Evolutionary conservation across 1,140 invertebrate species (phyloP), one percentile per base, ranked within the genome.

Genomic region (Aphaenogaster rudis): DNA sequence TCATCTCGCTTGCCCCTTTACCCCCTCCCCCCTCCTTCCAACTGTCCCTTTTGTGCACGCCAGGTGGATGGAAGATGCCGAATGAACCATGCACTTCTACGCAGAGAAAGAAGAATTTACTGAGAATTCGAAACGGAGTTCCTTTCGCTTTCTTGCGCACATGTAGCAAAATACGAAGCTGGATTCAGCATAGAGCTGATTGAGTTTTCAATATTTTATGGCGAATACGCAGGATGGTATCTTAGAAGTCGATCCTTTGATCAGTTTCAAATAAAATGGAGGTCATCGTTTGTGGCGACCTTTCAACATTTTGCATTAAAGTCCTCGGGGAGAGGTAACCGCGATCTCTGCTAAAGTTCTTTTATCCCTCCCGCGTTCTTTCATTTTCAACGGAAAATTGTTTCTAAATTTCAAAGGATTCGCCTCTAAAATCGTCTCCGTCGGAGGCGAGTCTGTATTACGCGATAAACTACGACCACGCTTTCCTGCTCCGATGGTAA

Each of bases 121-220:
- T 57, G 28, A 71, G 11, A 48, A 11, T 8, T 81, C 13, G n/a
- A 81, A 21, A 59, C 4, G 21, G 13, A 80, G 13, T 11, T 69
- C 1, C 48, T 52, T 15, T 42, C 2, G 8, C 2, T 11, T 5
- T 33, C 28, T 36, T 48, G 21, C 15, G 21, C 50, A 71, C 54
- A 69, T 54, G 13, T 80, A 11, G 8, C 4, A 21, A 45, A 28
- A 80, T 48, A 17, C 17, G 39, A 45, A n/a, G 5, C 3, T 36
- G 2, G 42, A 82, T 74, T 76, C 39, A 21, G 5, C 1, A 74
- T 45, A 57, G 36, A 21, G 2, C 9, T 61, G 33, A 81, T 57
- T 42, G 63, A 28, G n/a, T 81, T 69, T 69, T 11, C 36, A 3
- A 80, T 45, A 52, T 80, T 52, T 81, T 57, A 67, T 11, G 69